Base-by-base conservation (phyloP, 2,113 vertebrate genomes). In the Zeus faber region DNA sequence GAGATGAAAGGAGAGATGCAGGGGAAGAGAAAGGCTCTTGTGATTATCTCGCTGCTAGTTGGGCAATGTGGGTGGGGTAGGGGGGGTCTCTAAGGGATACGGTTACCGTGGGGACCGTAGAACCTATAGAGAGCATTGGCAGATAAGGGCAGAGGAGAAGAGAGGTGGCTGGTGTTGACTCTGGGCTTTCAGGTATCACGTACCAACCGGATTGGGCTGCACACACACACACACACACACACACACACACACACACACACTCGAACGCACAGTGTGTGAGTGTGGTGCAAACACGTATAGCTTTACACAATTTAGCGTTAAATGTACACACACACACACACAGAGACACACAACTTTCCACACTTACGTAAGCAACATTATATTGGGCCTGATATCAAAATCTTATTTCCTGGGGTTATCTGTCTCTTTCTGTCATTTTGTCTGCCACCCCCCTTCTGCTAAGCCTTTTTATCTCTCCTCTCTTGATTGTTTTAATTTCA, bases 301-400 rank as follows among this genome's bases (percentile, higher is more conserved):
- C n/a, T n/a, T n/a, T n/a, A n/a, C n/a, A n/a, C n/a, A n/a, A n/a
- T n/a, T n/a, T n/a, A n/a, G n/a, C n/a, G n/a, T n/a, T n/a, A n/a
- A n/a, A n/a, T 9, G 5, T 25, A 50, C 41, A 45, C 50, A 57
- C 49, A 21, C 56, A 49, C 31, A 16, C 43, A 18, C 6, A 23
- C 29, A 31, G 37, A 44, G 24, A 25, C 18, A 39, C 47, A 43
- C 29, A 37, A 40, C 5, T 31, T 22, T 33, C 16, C 31, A 37
- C 50, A 39, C 33, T 16, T 16, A 29, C 24, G n/a, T 14, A 25
- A 6, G 0, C n/a, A 44, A 26, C 57, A 45, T 52, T 72, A 49
- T 18, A 48, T 49, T 45, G 49, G n/a, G 6, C 27, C 48, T 77
- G 69, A 70, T 70, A 73, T 74, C 79, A 82, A 29, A 60, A 73